These are phyloP conservation scores for Ciconia boyciana DNA, from an alignment of 2,113 vertebrate species.

Conservation along the genomic window DNA sequence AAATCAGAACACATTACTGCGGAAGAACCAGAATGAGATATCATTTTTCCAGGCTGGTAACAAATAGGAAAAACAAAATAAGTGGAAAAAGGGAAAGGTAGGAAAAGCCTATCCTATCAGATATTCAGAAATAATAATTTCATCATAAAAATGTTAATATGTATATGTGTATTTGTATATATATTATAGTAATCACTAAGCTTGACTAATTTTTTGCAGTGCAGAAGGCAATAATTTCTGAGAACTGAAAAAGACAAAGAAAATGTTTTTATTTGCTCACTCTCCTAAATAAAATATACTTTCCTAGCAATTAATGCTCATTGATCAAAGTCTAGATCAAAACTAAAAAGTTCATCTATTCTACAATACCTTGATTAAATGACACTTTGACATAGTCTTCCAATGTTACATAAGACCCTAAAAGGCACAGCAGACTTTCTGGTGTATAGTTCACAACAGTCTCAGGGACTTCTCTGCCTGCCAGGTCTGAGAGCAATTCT, in stretches of 20 bases:
- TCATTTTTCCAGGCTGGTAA: neutral
- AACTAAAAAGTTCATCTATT: neutral
- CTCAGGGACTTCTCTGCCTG: neutral
- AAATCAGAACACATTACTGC: neutral
- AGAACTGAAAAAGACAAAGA: neutral
- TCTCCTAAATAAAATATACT: neutral
- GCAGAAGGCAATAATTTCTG: neutral
- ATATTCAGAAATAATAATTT: neutral
- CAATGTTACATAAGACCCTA: neutral
- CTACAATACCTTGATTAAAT: neutral
- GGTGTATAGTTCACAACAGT: neutral
- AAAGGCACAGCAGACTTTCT: neutral
- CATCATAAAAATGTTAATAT: neutral
- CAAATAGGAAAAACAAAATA: neutral
- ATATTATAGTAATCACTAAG: neutral
- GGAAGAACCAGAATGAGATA: neutral
- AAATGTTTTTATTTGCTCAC: neutral
- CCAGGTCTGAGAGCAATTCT: constrained; percentile 21
- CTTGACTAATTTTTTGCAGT: neutral
- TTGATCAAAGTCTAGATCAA: neutral
- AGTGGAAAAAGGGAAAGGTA: neutral
- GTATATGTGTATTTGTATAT: neutral
- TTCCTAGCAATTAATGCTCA: neutral
- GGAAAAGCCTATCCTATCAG: neutral
- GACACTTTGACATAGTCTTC: neutral